A percentile compares a stretch with the other conserved stretches of the same genome.
Conservation (phyloP, 1,140 invertebrate species). For the Drosophila mayri region DNA sequence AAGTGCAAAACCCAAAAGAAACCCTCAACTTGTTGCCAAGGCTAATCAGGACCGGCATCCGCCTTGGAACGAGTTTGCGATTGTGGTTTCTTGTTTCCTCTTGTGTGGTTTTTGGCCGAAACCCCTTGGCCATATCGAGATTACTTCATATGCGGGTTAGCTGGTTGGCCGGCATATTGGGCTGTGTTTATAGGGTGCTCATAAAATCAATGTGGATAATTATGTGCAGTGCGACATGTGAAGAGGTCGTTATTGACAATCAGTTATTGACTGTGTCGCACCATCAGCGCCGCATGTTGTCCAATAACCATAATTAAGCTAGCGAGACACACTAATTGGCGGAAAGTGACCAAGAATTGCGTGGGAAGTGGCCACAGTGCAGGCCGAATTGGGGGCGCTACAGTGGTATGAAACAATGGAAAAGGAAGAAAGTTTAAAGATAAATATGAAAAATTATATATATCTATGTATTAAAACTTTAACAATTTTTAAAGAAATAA, state of each 20-base stretch:
- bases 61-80: constrained; percentile 14
- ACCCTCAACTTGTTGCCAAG: constrained; percentile 12
- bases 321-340: constrained; percentile 8
- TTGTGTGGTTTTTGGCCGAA: constrained; percentile 1
- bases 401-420: background rate
- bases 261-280: constrained; percentile 14
- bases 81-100: constrained; percentile 16
- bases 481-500: too few relatives aligned
- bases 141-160: constrained; percentile 5
- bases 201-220: constrained; percentile 14
- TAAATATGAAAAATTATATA: too few relatives aligned
- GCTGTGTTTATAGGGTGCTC: background rate
- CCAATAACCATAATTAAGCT: constrained; percentile 6
- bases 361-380: background rate
- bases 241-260: constrained; percentile 3
- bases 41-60: constrained; percentile 18
- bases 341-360: background rate
- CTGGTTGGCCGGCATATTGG: background rate
- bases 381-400: too few relatives aligned
- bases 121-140: constrained; percentile 6
- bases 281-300: background rate
- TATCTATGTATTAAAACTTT: too few relatives aligned
- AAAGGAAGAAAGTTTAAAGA: background rate
- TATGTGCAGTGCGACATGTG: constrained; percentile 15
- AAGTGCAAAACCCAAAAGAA: constrained; percentile 17